Evolutionary conservation across 2,888 invertebrate species (phyloP), one percentile per base, ranked within the genome.

Genomic region (Hemistola chrysoprasaria): DNA sequence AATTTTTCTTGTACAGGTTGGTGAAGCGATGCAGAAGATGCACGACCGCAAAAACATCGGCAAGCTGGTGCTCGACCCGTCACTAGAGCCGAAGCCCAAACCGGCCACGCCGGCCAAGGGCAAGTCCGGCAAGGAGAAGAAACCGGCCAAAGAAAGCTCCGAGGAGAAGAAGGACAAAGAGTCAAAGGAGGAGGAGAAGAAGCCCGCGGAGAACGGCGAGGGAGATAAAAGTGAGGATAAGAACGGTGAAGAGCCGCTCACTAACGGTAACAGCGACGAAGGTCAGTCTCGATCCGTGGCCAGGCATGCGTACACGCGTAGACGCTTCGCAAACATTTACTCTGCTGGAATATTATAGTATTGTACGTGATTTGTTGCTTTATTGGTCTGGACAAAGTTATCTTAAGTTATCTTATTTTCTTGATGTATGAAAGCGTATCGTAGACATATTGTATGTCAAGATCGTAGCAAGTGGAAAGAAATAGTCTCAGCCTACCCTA

Each of bases 21-120:
- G 93, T 11, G 96, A 97, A 66, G 97, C 95, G 3, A 96, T 97
- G 96, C 95, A 95, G 80, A 96, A 95, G 81, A 94, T 97, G 93
- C 96, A 96, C 81, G 96, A 96, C 68, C 93, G 96, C 66, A 96
- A 95, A 84, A 97, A 97, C 82, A 92, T 97, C 63, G 97, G 97
- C 39, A 97, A 97, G 80, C 91, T 97, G 28, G 91, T 97, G 27
- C 85, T 97, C 50, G 95, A 96, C 71, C 95, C 96, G 11, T 92
- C 93, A 25, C 74, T 94, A 73, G 94, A 94, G 73, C 94, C 95
- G 1, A 94, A 94, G 65, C 94, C 94, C 16, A 94, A 94, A 73
- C 94, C 94, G 22, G 93, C 93, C 10, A 94, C 94, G 5, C 94
- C 94, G 1, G 93, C 94, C 41, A 94, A 94, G 76, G 92, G 92